A percentile compares a stretch with the other conserved stretches of the same genome.
Conservation (phyloP, 2,797 vertebrate genomes). For the Octomys mimax region DNA sequence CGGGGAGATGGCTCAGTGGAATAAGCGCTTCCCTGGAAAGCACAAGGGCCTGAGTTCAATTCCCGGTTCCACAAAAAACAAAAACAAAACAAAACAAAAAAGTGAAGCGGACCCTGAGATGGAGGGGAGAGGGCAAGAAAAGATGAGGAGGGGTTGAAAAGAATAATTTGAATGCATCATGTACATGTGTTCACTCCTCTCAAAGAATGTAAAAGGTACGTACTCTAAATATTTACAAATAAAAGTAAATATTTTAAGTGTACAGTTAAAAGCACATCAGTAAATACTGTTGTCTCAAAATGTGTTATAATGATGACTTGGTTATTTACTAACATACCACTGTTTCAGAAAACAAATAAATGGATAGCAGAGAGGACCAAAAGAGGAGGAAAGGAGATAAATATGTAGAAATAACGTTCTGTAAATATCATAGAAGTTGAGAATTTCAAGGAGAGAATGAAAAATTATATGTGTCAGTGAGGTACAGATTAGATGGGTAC, state of each 20-base stretch:
- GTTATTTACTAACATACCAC: background rate
- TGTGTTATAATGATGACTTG: background rate
- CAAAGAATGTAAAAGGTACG: background rate
- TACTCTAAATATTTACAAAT: background rate
- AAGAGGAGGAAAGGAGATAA: background rate
- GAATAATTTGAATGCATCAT: background rate
- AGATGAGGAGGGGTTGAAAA: background rate
- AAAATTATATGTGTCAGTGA: background rate
- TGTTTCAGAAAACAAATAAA: background rate
- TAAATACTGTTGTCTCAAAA: background rate
- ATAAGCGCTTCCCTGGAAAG: too few species aligned
- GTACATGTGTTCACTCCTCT: background rate
- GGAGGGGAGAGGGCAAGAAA: background rate
- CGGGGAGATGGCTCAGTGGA: too few species aligned
- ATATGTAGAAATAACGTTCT: background rate
- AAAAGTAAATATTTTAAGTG: background rate
- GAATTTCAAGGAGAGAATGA: background rate
- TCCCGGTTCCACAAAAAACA: too few species aligned
- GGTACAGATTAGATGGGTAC: background rate
- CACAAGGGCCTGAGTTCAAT: too few species aligned
- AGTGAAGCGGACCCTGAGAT: background rate
- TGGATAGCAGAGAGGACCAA: background rate
- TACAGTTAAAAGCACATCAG: background rate
- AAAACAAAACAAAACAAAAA: too few species aligned
- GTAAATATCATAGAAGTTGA: background rate